phyloP scores from a whole-genome alignment of 2,797 vertebrate species.

The Gambusia yucatana region DNA sequence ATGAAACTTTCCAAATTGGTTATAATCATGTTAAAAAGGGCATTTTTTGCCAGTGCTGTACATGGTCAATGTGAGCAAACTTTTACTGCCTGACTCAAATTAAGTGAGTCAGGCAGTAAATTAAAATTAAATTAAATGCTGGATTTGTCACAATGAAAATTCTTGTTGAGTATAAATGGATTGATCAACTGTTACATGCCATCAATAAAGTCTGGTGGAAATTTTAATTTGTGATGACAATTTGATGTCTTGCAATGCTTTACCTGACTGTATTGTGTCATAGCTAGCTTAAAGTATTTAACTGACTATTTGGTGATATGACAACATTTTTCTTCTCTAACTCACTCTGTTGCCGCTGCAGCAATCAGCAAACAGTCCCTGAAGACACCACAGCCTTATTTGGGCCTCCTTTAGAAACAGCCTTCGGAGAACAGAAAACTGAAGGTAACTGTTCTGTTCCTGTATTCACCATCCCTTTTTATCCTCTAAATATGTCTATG shows the following conservation, averaged over 20 bases:
- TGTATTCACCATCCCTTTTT: neutral
- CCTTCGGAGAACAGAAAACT: slow-evolving; percentile 91
- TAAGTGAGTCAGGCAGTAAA: too few relatives aligned
- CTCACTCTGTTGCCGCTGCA: slow-evolving; percentile 5
- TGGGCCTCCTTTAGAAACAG: slow-evolving; percentile 92
- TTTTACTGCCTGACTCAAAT: neutral
- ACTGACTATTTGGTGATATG: neutral
- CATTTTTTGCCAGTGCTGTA: neutral
- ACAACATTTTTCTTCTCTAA: neutral
- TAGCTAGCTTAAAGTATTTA: neutral
- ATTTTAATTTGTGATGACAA: neutral
- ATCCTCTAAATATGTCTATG: slow-evolving; percentile 2
- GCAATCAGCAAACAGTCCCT: slow-evolving; percentile 81
- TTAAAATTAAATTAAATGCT: neutral
- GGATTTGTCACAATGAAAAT: neutral
- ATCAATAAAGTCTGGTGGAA: neutral
- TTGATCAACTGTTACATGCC: neutral
- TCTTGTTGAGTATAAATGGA: neutral
- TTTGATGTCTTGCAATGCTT: neutral
- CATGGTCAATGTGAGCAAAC: neutral
- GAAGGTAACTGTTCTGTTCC: slow-evolving; percentile 82
- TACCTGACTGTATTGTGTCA: neutral
- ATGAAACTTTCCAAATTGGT: neutral
- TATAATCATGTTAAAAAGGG: neutral
- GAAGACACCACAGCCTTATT: slow-evolving; percentile 89